Evolutionary conservation across 2,113 vertebrate species (phyloP).

Genomic region (Colius striatus): DNA sequence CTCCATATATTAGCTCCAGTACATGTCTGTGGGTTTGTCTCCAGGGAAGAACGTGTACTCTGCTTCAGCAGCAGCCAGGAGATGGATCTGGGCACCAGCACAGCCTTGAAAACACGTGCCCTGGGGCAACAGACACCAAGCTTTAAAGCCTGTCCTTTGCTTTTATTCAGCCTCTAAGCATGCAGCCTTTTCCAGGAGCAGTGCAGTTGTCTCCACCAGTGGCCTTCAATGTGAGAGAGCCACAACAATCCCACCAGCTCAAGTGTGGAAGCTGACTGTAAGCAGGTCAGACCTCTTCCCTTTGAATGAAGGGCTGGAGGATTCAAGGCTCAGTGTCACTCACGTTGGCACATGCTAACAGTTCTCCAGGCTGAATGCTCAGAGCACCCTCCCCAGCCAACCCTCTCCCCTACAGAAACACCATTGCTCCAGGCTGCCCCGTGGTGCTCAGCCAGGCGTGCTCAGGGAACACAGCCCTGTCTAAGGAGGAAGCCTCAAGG

Average conservation of each 20-base stretch:
- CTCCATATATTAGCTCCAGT: background rate
- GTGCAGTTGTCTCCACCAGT: background rate
- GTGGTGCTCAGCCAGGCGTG: background rate
- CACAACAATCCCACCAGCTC: background rate
- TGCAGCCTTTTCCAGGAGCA: background rate
- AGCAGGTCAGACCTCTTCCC: background rate
- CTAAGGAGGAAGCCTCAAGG: background rate
- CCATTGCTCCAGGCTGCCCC: fast-evolving
- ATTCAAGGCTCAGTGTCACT: background rate
- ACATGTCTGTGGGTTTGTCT: background rate
- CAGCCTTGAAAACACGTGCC: background rate
- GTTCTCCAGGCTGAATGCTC: background rate
- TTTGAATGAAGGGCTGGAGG: background rate
- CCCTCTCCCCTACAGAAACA: background rate
- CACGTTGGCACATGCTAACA: background rate
- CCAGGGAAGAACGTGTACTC: background rate
- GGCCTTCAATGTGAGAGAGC: background rate
- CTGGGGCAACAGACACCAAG: background rate
- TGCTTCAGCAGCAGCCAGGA: background rate
- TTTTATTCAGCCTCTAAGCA: background rate
- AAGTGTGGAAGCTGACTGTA: background rate
- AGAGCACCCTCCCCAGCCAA: background rate
- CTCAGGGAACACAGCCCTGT: background rate
- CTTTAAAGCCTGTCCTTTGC: background rate
- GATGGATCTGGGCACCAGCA: background rate